Percentiles rank a stretch among this genome's conserved stretches.
These are phyloP conservation scores for Melanotaenia boesemani DNA, from an alignment of 2,797 vertebrate species.

Conservation along the genomic window DNA sequence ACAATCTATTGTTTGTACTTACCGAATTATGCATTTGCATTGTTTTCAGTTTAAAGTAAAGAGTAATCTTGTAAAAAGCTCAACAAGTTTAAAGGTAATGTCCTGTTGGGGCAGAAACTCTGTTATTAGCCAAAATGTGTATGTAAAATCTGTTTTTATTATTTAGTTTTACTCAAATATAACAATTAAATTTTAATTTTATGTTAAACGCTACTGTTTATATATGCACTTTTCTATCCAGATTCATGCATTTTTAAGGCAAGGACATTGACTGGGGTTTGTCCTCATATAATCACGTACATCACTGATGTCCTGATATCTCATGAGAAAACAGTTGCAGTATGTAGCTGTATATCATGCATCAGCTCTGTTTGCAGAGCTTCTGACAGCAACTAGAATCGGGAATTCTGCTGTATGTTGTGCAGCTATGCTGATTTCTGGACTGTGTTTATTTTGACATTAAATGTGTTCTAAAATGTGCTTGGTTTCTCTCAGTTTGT, in stretches of 20 bases:
- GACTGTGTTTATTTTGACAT: constrained; percentile 61
- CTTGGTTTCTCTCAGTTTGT: constrained; percentile 33
- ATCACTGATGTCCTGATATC: constrained; percentile 17
- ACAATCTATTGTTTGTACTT: constrained; percentile 47
- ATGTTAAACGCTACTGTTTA: constrained; percentile 22
- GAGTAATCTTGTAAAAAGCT: constrained; percentile 18
- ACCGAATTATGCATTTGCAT: constrained; percentile 23
- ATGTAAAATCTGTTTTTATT: constrained; percentile 34
- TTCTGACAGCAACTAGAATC: constrained; percentile 30
- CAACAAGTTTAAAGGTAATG: constrained; percentile 10
- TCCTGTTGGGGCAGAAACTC: constrained; percentile 11
- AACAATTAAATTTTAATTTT: constrained; percentile 10
- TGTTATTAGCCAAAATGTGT: constrained; percentile 25
- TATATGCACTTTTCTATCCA: constrained; percentile 42
- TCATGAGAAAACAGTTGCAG: constrained; percentile 19
- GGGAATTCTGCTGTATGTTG: constrained; percentile 34
- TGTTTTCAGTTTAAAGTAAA: constrained; percentile 3
- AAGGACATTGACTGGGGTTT: constrained; percentile 18
- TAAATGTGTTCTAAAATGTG: constrained; percentile 60
- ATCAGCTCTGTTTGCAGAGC: constrained; percentile 45
- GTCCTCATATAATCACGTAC: constrained; percentile 13
- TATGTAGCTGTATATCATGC: constrained; percentile 18
- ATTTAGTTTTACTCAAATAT: constrained; percentile 15
- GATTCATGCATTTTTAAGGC: constrained; percentile 27
- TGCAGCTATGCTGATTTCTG: constrained; percentile 39